Evolutionary conservation across 2,113 vertebrate species (phyloP), one percentile per base, ranked within the genome.

Genomic region (Cyprinodon brontotheroides): DNA sequence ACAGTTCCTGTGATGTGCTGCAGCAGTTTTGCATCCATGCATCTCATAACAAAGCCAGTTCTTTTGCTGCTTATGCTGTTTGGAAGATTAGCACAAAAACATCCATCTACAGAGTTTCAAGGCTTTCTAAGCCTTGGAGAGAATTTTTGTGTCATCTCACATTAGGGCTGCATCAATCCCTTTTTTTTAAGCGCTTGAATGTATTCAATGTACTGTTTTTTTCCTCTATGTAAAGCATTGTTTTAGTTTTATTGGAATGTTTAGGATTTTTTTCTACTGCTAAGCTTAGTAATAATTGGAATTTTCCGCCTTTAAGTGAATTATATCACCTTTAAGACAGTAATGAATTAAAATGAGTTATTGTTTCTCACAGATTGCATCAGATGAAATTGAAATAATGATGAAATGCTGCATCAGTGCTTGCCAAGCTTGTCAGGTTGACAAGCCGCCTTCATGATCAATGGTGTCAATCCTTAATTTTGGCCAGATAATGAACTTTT

Each of bases 121-220:
- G 6, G 20, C 1, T 39, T 57, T 72, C 7, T 20, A 17, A 6
- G 48, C 15, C 48, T 2, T 53, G 15, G 13, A 17, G 48, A 53
- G 48, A 2, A 53, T 14, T 53, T 53, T 53, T 53, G 48, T 53
- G 15, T 53, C 50, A 57, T 57, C 17, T 57, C 50, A 57, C 17
- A 57, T 41, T 41, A 41, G 41, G 41, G 13, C 50, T 57, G 3
- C 15, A 57, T 61, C 11, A 61, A 4, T 61, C 60, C 64, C 48
- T 81, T 86, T 83, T 66, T 67, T 17, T 37, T 37, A 74, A 68
- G 71, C 83, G 17, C 72, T 86, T 72, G 70, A 86, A 87, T 88
- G 81, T 82, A 74, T 65, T 57, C 7, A 63, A 69, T 83, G 71
- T 53, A 53, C n/a, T 17, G 7, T 57, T 9, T 41, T 45, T 78